Percentiles rank a stretch among this genome's conserved stretches.
Conservation (phyloP, 2,113 vertebrate genomes). For the Melanostigma gelatinosum region DNA sequence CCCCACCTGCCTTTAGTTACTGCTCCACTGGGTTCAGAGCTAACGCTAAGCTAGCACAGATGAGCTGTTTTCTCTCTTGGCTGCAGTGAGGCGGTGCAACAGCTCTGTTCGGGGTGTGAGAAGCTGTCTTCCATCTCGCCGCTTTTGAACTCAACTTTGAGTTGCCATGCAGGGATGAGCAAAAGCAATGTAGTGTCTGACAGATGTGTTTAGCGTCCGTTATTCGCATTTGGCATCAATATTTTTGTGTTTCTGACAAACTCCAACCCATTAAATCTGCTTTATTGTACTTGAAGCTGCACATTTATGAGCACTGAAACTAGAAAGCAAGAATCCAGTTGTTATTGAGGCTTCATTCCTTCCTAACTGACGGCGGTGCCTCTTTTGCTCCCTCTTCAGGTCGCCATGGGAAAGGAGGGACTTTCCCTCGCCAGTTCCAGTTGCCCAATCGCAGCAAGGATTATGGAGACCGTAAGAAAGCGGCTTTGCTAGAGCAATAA, state of each 20-base stretch:
- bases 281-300: background rate
- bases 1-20: slow-evolving; percentile 76
- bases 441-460: slow-evolving; percentile 90
- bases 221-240: background rate
- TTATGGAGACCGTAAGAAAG: slow-evolving; percentile 89
- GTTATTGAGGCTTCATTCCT: background rate
- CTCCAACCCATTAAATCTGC: background rate
- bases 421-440: slow-evolving; percentile 91
- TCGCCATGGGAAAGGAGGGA: slow-evolving; percentile 90
- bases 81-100: slow-evolving; percentile 24
- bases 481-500: slow-evolving; percentile 39
- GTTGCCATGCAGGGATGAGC: slow-evolving; percentile 27
- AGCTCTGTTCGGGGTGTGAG: slow-evolving; percentile 30
- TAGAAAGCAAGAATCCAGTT: background rate
- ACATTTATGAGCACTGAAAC: background rate
- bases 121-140: slow-evolving; percentile 19
- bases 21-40: slow-evolving; percentile 59
- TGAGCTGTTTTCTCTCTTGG: slow-evolving; percentile 45
- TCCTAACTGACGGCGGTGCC: slow-evolving; percentile 23
- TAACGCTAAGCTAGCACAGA: slow-evolving; percentile 58
- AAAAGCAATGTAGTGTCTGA: background rate
- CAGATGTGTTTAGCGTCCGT: slow-evolving; percentile 21
- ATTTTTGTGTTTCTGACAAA: background rate
- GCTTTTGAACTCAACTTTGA: slow-evolving; percentile 28
- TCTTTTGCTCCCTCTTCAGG: slow-evolving; percentile 73